Evolutionary conservation across 2,113 vertebrate genomes (phyloP).

Genomic region (Myrmophylax atrothorax): DNA sequence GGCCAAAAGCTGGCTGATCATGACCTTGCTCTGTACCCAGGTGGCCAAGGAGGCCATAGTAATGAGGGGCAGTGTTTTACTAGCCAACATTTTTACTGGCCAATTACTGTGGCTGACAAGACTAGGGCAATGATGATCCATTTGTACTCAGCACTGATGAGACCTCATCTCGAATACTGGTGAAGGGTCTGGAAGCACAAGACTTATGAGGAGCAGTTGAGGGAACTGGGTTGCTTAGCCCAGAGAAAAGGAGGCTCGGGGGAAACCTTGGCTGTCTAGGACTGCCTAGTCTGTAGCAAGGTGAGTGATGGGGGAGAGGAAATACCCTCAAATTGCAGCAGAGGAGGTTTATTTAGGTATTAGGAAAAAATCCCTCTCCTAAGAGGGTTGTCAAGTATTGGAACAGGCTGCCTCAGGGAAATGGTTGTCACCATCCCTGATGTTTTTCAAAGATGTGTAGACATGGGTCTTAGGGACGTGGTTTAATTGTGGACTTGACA

Average conservation of each 20-base stretch:
- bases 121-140: not conserved
- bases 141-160: not conserved
- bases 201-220: not conserved
- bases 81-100: not conserved
- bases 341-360: not conserved
- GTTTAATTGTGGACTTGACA: not conserved
- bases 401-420: not conserved
- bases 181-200: not conserved
- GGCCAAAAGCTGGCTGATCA: not conserved
- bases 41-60: not conserved
- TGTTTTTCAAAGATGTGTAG: not conserved
- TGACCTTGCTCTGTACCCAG: no score
- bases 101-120: not conserved
- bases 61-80: not conserved
- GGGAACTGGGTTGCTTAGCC: not conserved
- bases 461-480: accelerated
- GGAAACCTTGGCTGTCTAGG: not conserved
- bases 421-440: not conserved
- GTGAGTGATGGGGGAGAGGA: not conserved
- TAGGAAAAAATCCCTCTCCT: not conserved
- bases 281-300: not conserved
- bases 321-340: not conserved
- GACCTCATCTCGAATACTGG: not conserved
- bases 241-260: not conserved
- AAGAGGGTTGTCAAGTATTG: not conserved